Evolutionary conservation across 2,888 invertebrate species (phyloP), one percentile per base, ranked within the genome.

Genomic region (Sphaerophoria rueppellii): DNA sequence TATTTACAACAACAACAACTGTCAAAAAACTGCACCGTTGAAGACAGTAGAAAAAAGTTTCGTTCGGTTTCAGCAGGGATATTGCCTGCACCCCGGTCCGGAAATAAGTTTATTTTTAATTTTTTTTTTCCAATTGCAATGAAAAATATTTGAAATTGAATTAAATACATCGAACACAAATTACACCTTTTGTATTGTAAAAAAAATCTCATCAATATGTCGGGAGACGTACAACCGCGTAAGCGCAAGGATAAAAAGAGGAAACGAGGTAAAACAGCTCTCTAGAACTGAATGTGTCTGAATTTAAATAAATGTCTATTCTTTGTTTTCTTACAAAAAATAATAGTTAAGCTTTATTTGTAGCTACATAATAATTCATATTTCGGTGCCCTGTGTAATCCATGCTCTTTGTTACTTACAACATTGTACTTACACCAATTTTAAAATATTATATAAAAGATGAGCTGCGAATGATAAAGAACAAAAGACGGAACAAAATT

Each of bases 181-280:
- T 24, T 24, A 24, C 50, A 54, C 16, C 37, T 43, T 48, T 35
- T 24, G 54, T 58, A 16, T 70, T 35, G 34, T 60, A 71, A 34
- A 55, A 57, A 78, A 57, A 78, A 50, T 54, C 65, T 46, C 14
- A 57, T 70, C 35, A 69, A 94, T 92, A 96, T 97, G 97, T 96
- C 96, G 91, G 96, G 96, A 89, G 96, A 97, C 93, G 95, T 96
- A 89, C 96, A 96, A 92, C 96, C 96, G 90, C 95, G 96, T 90
- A 96, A 96, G 92, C 95, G 96, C 89, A 96, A 96, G 93, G 96
- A 96, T 91, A 97, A 96, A 92, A 95, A 94, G 91, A 96, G 95
- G 92, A 96, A 95, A 94, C 96, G 96, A 89, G 96, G 94, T 92
- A 88, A 81, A 69, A n/a, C 16, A 2, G 12, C 12, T n/a, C 24